Evolutionary conservation across 2,888 invertebrate species (phyloP).

Genomic region (Tanypteryx hageni): DNA sequence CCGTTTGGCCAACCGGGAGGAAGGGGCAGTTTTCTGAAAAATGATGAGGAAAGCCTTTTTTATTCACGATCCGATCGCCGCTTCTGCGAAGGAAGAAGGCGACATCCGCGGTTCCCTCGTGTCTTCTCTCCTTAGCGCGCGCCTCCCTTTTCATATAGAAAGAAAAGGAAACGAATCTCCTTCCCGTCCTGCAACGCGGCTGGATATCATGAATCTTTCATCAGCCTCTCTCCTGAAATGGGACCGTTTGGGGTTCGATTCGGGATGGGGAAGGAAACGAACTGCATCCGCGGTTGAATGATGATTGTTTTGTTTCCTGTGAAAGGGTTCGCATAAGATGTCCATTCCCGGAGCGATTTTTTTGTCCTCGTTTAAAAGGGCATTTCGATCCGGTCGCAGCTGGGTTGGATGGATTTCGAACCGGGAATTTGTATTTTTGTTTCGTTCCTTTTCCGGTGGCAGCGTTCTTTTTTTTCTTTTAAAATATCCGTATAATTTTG

Average conservation of each 20-base stretch:
- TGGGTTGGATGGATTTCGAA: neutral
- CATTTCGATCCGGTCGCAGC: constrained; percentile 3
- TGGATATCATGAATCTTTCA: constrained; percentile 58
- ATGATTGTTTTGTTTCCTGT: constrained; percentile 31
- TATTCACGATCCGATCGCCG: neutral
- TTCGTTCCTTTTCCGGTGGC: neutral
- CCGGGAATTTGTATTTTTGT: neutral
- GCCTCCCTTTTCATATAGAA: neutral
- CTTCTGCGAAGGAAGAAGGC: neutral
- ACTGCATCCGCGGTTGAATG: neutral
- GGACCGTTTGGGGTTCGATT: neutral
- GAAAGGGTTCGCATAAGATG: neutral
- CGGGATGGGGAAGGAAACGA: neutral
- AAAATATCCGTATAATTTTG: no score
- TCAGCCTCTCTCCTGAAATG: constrained; percentile 50
- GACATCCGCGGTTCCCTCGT: neutral
- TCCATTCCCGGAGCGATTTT: neutral
- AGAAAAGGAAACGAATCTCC: neutral
- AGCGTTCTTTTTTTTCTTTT: no score
- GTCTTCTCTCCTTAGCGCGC: neutral
- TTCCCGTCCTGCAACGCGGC: neutral
- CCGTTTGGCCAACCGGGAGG: neutral
- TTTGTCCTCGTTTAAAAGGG: neutral
- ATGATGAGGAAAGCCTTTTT: neutral
- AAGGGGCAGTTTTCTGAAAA: neutral